Conservation (phyloP, 2,113 vertebrate species). For the Protomyctophum bolini region DNA sequence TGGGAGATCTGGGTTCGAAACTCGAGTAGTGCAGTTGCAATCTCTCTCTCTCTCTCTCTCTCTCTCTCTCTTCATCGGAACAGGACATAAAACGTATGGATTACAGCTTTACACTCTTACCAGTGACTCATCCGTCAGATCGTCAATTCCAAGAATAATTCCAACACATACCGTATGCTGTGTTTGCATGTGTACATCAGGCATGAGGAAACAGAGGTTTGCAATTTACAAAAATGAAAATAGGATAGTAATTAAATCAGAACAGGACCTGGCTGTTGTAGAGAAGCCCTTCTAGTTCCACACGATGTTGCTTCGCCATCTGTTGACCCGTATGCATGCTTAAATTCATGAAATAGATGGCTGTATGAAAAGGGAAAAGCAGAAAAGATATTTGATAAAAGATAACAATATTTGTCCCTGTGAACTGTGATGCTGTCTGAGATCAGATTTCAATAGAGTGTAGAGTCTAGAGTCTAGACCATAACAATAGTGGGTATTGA, state of each 20-base stretch:
- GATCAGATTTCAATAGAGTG: not conserved
- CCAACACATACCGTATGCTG: not conserved
- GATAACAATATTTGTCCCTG: not conserved
- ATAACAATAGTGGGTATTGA: not conserved
- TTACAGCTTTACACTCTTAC: slow-evolving; percentile 24
- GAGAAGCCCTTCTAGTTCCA: not conserved
- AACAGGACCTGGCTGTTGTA: not conserved
- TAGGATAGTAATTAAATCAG: not conserved
- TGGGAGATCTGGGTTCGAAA: too few species aligned
- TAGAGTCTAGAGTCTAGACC: too few species aligned
- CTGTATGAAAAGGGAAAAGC: not conserved
- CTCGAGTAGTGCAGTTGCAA: too few species aligned
- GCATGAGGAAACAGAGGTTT: slow-evolving; percentile 10
- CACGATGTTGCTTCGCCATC: too few species aligned
- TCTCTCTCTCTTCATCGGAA: too few species aligned
- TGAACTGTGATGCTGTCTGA: not conserved
- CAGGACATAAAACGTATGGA: too few species aligned
- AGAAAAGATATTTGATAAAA: not conserved
- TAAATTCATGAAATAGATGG: not conserved
- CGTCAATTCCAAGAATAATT: slow-evolving; percentile 32
- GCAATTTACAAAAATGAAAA: not conserved
- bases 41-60: too few species aligned
- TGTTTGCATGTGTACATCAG: slow-evolving; percentile 8
- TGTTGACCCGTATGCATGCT: not conserved
- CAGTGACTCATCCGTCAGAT: slow-evolving; percentile 34